A percentile compares a stretch with the other conserved stretches of the same genome.
Evolutionary conservation across 1,140 invertebrate genomes (phyloP).

Genomic region (Campoletis sonorensis): DNA sequence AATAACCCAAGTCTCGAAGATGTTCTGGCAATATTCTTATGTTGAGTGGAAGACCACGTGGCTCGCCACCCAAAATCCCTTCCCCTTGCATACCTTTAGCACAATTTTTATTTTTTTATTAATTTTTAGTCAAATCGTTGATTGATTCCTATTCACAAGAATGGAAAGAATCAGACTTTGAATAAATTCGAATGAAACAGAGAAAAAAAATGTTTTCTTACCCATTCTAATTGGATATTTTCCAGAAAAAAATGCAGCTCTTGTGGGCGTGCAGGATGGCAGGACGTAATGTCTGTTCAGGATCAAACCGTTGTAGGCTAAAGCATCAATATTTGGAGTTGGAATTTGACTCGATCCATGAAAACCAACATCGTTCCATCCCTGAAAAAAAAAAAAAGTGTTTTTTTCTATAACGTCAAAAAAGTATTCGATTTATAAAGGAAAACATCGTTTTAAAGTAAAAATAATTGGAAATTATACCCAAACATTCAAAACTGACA

Average conservation of each 20-base stretch:
- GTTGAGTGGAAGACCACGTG: conserved; percentile 78
- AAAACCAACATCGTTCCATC: conserved; percentile 87
- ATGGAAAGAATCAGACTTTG: not conserved
- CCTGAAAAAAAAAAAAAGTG: conserved; percentile 73
- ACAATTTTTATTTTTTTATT: not conserved
- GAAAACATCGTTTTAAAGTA: too few species aligned
- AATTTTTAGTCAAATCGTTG: too few species aligned
- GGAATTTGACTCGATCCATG: conserved; percentile 84
- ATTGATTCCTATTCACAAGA: too few species aligned
- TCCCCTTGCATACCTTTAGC: conserved; percentile 79
- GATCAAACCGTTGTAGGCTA: conserved; percentile 82
- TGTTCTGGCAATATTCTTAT: conserved; percentile 78
- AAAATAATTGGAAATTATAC: too few species aligned
- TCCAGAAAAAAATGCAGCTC: conserved; percentile 82
- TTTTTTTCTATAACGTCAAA: not conserved
- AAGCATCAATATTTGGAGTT: conserved; percentile 82
- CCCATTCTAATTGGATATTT: conserved; percentile 84
- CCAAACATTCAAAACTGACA: too few species aligned
- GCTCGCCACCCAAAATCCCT: conserved; percentile 76
- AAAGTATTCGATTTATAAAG: too few species aligned
- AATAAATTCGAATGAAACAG: too few species aligned
- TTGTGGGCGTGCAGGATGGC: conserved; percentile 81
- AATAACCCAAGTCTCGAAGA: conserved; percentile 78
- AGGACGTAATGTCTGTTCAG: conserved; percentile 82
- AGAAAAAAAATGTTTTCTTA: conserved; percentile 58